phyloP scores from a whole-genome alignment of 2,113 vertebrate genomes.

The Entosphenus tridentatus region DNA sequence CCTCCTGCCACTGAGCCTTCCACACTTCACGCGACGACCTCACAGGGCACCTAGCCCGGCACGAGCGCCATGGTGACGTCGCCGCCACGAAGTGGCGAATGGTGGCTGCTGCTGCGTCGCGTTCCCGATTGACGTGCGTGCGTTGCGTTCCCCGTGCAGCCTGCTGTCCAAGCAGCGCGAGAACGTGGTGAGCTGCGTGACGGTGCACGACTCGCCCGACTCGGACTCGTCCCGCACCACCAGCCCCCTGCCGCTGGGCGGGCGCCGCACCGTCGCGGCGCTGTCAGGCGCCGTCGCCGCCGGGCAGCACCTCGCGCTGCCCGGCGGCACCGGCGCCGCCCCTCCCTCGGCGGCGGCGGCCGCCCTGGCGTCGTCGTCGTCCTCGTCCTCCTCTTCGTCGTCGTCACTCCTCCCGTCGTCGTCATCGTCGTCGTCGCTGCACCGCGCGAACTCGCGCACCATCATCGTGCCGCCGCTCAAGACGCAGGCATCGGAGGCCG shows the following conservation, averaged over 20 bases:
- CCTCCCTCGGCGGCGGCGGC: constrained; percentile 37
- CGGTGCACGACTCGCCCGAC: constrained; percentile 83
- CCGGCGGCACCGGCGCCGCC: constrained; percentile 30
- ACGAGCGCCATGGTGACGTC: too few relatives aligned
- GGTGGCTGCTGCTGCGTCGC: too few relatives aligned
- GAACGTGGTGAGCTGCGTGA: constrained; percentile 97
- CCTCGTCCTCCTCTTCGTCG: too few relatives aligned
- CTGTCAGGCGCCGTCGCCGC: constrained; percentile 49
- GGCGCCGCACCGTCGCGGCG: constrained; percentile 24
- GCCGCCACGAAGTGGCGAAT: too few relatives aligned
- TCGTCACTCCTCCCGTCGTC: too few relatives aligned
- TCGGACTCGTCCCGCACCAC: constrained; percentile 76
- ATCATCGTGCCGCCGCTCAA: constrained; percentile 93
- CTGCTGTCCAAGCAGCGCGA: constrained; percentile 79
- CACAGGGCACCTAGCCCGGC: too few relatives aligned
- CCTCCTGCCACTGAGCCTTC: too few relatives aligned
- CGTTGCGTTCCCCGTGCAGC: constrained; percentile 21
- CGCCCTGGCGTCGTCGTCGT: constrained; percentile 29
- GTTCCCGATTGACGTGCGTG: too few relatives aligned
- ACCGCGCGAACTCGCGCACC: constrained; percentile 53
- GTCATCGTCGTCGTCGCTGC: too few relatives aligned
- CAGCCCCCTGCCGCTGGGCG: constrained; percentile 56
- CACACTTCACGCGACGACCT: too few relatives aligned
- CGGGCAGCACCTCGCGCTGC: constrained; percentile 16
- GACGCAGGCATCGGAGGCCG: constrained; percentile 28